Evolutionary conservation across 2,113 vertebrate genomes (phyloP), one percentile per base, ranked within the genome.

Genomic region (Oncorhynchus nerka): DNA sequence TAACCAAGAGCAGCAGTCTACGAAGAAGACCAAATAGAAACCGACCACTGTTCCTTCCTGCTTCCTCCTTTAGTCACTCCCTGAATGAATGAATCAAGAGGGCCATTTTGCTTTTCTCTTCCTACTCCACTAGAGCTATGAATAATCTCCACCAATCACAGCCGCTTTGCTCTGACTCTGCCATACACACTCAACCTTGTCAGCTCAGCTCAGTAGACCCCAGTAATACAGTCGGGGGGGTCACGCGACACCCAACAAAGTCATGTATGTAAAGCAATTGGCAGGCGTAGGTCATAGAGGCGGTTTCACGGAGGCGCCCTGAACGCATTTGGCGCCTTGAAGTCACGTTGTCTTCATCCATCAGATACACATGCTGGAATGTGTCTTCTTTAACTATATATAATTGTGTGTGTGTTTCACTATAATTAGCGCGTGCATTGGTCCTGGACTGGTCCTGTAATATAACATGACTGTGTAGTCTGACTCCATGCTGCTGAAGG

Each of bases 341-440:
- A 89, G 88, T 90, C 89, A 87, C 92, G 86, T 86, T 85, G 89
- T 88, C 85, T 77, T 88, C 90, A 90, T 92, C 89, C 88, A 88
- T 92, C 92, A 91, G 82, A 81, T 62, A 85, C 89, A 85, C 84
- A 81, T 67, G 68, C 85, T 75, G 87, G 88, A 91, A 91, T 92
- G 88, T 48, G 59, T 81, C 80, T 78, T 79, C 83, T 66, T 39
- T 73, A 39, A 39, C 39, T 39, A 39, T 39, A 39, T 39, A 39
- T 39, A 39, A 8, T 8, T 32, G 39, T 3, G 39, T 45, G 8
- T 11, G 39, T 11, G 9, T 0, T 45, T 45, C 39, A 77, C 90
- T 92, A 93, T 91, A 91, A 90, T 92, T 93, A 93, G 91, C 76
- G 84, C 83, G 67, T 73, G 86, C 67, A 4, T 55, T 80, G 75